Evolutionary conservation across 2,113 vertebrate genomes (phyloP), one percentile per base, ranked within the genome.

Genomic region (Leucopsar rothschildi): DNA sequence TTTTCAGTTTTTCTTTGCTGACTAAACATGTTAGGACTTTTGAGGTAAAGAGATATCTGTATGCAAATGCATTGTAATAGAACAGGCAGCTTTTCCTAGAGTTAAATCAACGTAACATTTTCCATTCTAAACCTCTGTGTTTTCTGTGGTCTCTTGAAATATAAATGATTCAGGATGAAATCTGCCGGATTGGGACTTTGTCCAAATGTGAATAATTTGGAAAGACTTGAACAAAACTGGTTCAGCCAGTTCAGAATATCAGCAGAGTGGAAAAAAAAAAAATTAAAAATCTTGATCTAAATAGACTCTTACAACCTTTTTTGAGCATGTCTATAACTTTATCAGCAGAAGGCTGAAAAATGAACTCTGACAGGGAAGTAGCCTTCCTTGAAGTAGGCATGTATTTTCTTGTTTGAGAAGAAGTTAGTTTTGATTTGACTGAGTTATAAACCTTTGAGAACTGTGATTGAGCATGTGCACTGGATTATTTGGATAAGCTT

Each of bases 351-450:
- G 27, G 76, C 45, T 93, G 90, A 86, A 88, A 83, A 96, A 95
- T 82, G 65, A 96, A 95, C 90, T 88, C 69, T 96, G 93, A 81
- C 93, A 86, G 42, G 61, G 56, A 90, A 93, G 71, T 86, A 92
- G 61, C 65, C 83, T 96, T 86, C 70, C 82, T 70, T 92, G 89
- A 92, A 92, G 77, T 39, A 96, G 90, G 84, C 88, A 33, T 78
- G 90, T 73, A 80, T 95, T 92, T 92, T 37, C 93, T 95, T 88
- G 95, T 76, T 94, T 9, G 14, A 86, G 90, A 88, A 95, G 72
- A 96, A 96, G 96, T 95, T 75, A 88, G 53, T 92, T 97, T 82
- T 95, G 93, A 97, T 97, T 95, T 94, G 77, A 52, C 76, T 82
- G 90, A 93, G 57, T 84, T 95, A 75, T 35, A 96, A 96, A 83